Evolutionary conservation across 2,113 vertebrate genomes (phyloP).

Genomic region (Xiphophorus couchianus): DNA sequence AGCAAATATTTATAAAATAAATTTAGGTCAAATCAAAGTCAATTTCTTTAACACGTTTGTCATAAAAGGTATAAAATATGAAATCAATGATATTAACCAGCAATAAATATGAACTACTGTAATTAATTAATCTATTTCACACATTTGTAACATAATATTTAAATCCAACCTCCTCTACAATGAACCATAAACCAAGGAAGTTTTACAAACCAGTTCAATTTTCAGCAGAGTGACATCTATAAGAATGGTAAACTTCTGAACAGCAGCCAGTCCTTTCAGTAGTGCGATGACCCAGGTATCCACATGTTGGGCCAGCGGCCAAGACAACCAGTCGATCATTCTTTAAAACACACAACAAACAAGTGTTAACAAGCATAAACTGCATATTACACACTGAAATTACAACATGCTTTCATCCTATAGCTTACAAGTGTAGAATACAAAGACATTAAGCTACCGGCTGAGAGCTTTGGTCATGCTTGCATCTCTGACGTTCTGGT

Average conservation of each 20-base stretch:
- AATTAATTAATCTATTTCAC: not conserved
- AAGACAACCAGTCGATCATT: constrained; percentile 99
- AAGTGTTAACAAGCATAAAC: not conserved
- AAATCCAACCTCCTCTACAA: not conserved
- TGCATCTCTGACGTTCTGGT: constrained; percentile 96
- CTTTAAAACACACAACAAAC: constrained; percentile 69
- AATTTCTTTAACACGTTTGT: not conserved
- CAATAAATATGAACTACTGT: not conserved
- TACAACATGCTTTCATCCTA: not conserved
- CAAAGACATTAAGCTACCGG: constrained; percentile 81
- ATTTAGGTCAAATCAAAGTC: not conserved
- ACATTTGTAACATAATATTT: not conserved
- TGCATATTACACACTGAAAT: not conserved
- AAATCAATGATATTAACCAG: not conserved
- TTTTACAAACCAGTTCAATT: constrained; percentile 90
- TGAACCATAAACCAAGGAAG: constrained; percentile 2
- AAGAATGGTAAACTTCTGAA: constrained; percentile 99
- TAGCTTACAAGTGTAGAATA: not conserved
- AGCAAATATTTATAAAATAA: not conserved
- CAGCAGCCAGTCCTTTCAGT: constrained; percentile 93
- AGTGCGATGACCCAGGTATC: constrained; percentile 97
- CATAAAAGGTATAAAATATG: not conserved
- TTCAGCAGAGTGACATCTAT: constrained; percentile 97
- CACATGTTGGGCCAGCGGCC: constrained; percentile 95
- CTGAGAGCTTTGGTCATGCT: constrained; percentile 97